Evolutionary conservation across 2,797 vertebrate species (phyloP).

Genomic region (Microctenopoma lineatum): DNA sequence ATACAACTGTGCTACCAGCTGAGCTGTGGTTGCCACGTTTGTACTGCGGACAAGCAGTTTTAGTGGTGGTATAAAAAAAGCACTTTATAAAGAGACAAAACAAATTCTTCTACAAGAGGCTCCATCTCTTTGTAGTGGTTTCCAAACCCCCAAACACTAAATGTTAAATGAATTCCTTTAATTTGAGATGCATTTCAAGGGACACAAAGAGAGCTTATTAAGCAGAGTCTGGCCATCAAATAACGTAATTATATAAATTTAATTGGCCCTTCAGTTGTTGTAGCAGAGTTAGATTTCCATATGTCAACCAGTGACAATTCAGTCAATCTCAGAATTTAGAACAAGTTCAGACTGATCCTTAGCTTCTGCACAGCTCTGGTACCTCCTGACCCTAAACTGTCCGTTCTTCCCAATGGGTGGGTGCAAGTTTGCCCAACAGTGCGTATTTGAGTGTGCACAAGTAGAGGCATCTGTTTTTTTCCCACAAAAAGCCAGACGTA

Average conservation of each 20-base stretch:
- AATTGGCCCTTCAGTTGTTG: slow-evolving; percentile 47
- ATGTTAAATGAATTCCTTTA: slow-evolving; percentile 39
- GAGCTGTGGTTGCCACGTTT: no score
- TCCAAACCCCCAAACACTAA: slow-evolving; percentile 29
- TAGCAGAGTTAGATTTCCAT: slow-evolving; percentile 8
- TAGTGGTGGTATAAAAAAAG: slow-evolving; percentile 2
- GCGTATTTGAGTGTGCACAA: slow-evolving; percentile 2
- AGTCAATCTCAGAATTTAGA: slow-evolving; percentile 52
- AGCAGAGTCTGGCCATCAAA: slow-evolving; percentile 49
- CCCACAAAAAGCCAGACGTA: slow-evolving; percentile 40
- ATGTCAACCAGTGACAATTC: slow-evolving; percentile 2
- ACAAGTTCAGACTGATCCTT: slow-evolving; percentile 43
- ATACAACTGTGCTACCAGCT: no score
- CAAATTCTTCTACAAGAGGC: slow-evolving; percentile 4
- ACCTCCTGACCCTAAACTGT: slow-evolving; percentile 43
- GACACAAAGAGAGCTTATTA: slow-evolving; percentile 28
- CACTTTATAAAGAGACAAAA: slow-evolving; percentile 17
- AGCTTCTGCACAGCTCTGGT: slow-evolving; percentile 33
- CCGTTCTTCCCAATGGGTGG: slow-evolving; percentile 9
- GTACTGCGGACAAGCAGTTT: no score
- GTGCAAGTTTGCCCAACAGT: neutral
- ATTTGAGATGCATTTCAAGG: slow-evolving; percentile 26
- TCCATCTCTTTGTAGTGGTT: slow-evolving; percentile 17
- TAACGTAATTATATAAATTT: slow-evolving; percentile 45
- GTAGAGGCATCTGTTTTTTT: slow-evolving; percentile 8